phyloP scores from a whole-genome alignment of 2,888 invertebrate species.

The Drosophila histrio region DNA sequence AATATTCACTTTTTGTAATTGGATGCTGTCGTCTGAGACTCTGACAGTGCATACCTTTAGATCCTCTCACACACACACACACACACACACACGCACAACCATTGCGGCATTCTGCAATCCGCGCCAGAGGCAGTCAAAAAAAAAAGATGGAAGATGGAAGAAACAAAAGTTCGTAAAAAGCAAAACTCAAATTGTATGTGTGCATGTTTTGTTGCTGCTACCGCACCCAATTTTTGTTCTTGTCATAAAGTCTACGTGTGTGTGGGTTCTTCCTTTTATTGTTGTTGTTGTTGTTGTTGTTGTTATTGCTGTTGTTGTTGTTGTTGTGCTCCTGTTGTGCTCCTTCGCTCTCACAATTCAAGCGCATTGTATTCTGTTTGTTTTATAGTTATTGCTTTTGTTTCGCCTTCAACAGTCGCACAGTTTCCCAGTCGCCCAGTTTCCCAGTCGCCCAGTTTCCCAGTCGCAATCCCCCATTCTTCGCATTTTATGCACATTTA shows the following conservation, averaged over 20 bases:
- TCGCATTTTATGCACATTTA: constrained; percentile 73
- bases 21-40: constrained; percentile 64
- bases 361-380: constrained; percentile 75
- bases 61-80: background rate
- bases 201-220: constrained; percentile 40
- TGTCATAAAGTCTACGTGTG: constrained; percentile 51
- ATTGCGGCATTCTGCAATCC: constrained; percentile 11
- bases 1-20: constrained; percentile 77
- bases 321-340: constrained; percentile 18
- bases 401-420: constrained; percentile 64
- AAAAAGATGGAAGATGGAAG: constrained; percentile 13
- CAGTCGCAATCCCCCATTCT: background rate
- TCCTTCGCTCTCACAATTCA: constrained; percentile 43
- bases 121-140: constrained; percentile 20
- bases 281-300: constrained; percentile 14
- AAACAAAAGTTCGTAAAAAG: constrained; percentile 44
- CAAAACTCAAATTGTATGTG: constrained; percentile 48
- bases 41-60: constrained; percentile 57
- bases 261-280: constrained; percentile 21
- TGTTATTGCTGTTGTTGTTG: constrained; percentile 29
- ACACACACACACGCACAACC: background rate
- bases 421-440: background rate
- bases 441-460: no score
- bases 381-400: constrained; percentile 79
- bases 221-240: constrained; percentile 30